A percentile compares a stretch with the other conserved stretches of the same genome.
phyloP scores from a whole-genome alignment of 2,888 invertebrate genomes.

The Altica lythri region DNA sequence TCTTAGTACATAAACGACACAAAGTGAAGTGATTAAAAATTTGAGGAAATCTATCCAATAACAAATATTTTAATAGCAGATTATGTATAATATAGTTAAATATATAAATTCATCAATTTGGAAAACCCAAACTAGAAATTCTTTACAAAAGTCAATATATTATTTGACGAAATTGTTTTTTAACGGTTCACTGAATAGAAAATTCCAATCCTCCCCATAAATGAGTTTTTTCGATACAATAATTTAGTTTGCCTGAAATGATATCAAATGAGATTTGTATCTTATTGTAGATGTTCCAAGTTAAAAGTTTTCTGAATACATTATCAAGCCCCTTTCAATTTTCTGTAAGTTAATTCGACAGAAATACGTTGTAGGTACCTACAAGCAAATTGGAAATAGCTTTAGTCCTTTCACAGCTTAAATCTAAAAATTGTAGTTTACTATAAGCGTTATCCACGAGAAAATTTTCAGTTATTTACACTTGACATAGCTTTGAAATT shows the following conservation, averaged over 20 bases:
- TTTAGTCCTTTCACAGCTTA: neutral
- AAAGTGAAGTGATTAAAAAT: too few relatives aligned
- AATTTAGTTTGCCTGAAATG: neutral
- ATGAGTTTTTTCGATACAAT: constrained; percentile 4
- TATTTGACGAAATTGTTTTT: neutral
- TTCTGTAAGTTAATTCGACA: neutral
- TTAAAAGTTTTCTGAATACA: constrained; percentile 5
- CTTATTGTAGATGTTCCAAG: neutral
- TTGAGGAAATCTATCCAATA: too few relatives aligned
- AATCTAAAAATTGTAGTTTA: neutral
- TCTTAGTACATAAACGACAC: too few relatives aligned
- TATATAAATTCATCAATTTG: constrained; percentile 1
- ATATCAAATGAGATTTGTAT: neutral
- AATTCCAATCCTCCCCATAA: neutral
- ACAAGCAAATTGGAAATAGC: constrained; percentile 2
- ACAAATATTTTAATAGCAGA: too few relatives aligned
- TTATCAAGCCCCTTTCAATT: neutral
- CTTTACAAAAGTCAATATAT: neutral
- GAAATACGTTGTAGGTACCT: constrained; percentile 1
- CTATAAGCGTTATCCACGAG: neutral
- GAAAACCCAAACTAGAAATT: neutral
- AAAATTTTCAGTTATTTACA: neutral
- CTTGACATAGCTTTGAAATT: too few relatives aligned
- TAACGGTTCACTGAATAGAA: constrained; percentile 1
- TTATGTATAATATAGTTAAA: too few relatives aligned